phyloP scores from a whole-genome alignment of 2,797 vertebrate species.

The Cyclura pinguis region DNA sequence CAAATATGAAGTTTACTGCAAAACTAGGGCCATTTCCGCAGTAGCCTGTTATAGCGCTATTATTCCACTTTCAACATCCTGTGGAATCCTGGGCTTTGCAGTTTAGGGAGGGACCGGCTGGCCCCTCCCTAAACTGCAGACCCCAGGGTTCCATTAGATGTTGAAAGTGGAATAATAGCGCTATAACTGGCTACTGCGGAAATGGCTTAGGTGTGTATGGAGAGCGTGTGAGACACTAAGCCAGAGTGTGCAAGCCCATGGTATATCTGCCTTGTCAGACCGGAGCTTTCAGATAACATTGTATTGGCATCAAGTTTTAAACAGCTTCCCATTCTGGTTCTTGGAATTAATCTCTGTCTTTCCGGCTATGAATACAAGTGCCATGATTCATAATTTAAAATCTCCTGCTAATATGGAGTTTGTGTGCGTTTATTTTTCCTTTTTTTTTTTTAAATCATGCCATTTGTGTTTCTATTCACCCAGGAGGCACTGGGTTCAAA shows the following conservation, averaged over 20 bases:
- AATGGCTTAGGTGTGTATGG: too few species aligned
- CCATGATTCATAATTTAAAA: conserved; percentile 41
- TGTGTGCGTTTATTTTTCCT: conserved; percentile 62
- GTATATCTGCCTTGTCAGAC: neutral
- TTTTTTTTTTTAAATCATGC: conserved; percentile 59
- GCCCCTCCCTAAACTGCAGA: too few species aligned
- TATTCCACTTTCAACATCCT: too few species aligned
- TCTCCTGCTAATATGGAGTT: conserved; percentile 70
- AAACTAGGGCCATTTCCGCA: too few species aligned
- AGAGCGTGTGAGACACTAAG: neutral
- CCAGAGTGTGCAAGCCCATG: neutral
- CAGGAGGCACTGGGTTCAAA: conserved; percentile 64
- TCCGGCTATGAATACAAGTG: neutral
- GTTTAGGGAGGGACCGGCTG: too few species aligned
- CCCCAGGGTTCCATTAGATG: too few species aligned
- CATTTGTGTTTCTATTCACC: conserved; percentile 67
- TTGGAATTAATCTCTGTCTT: neutral
- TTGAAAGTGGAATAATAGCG: too few species aligned
- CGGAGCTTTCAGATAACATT: neutral
- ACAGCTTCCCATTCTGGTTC: neutral
- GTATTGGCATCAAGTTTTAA: too few species aligned
- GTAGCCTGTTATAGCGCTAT: too few species aligned
- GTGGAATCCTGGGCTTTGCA: too few species aligned
- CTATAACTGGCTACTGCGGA: too few species aligned
- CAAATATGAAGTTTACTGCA: neutral